Percentiles rank a stretch among this genome's conserved stretches.
These are phyloP conservation scores for Diachasmimorpha longicaudata DNA, from an alignment of 1,140 invertebrate genomes.

Conservation along the genomic window DNA sequence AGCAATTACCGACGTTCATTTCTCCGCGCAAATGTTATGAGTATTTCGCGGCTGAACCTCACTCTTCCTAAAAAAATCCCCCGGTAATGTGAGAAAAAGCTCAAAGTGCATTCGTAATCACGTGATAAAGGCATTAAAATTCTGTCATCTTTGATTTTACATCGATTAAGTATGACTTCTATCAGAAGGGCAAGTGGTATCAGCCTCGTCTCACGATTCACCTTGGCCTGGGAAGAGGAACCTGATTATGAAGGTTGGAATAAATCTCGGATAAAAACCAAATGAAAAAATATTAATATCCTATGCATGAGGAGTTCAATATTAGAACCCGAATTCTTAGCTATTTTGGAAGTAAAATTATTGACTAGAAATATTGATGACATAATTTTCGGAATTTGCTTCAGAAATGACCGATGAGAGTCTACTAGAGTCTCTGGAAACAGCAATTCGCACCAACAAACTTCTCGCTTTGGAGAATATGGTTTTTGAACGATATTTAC, in stretches of 20 bases:
- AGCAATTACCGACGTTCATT: too few species aligned
- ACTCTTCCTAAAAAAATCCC: too few species aligned
- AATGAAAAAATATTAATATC: too few species aligned
- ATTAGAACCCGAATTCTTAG: too few species aligned
- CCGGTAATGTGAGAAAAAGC: too few species aligned
- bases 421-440: constrained; percentile 34
- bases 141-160: background rate
- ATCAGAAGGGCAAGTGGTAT: constrained; percentile 16
- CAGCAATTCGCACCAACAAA: constrained; percentile 31
- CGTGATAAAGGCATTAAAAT: too few species aligned
- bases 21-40: too few species aligned
- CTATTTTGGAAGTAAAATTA: too few species aligned
- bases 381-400: constrained; percentile 12
- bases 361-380: too few species aligned
- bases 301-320: background rate
- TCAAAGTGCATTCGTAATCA: too few species aligned
- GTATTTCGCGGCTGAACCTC: too few species aligned
- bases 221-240: constrained; percentile 28
- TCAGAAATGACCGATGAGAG: constrained; percentile 41
- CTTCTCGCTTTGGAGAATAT: constrained; percentile 47
- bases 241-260: constrained; percentile 28
- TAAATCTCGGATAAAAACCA: constrained; percentile 14
- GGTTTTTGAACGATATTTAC: constrained; percentile 44
- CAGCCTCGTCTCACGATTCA: constrained; percentile 25
- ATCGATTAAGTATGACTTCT: constrained; percentile 14